Percentiles rank a stretch among this genome's conserved stretches.
phyloP scores from a whole-genome alignment of 2,113 vertebrate genomes.

The Epinephelus fuscoguttatus region DNA sequence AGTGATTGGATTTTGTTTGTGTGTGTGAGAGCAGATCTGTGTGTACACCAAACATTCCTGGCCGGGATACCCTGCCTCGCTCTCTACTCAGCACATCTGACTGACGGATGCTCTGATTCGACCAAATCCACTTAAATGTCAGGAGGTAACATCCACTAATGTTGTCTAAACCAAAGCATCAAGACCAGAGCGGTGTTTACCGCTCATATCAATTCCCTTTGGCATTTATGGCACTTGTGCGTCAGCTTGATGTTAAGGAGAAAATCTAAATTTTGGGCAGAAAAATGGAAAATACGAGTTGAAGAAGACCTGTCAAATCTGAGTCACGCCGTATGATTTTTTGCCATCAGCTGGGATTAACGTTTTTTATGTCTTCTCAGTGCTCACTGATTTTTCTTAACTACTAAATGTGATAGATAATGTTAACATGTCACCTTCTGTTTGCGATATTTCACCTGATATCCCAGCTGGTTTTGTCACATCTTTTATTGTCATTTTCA shows the following conservation, averaged over 20 bases:
- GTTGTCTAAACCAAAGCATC: constrained; percentile 16
- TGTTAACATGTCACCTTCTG: neutral
- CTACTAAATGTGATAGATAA: constrained; percentile 10
- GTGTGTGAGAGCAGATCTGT: neutral
- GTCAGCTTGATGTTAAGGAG: constrained; percentile 23
- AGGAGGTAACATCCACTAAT: constrained; percentile 20
- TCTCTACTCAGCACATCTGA: constrained; percentile 30
- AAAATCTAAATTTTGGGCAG: neutral
- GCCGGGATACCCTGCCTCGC: neutral
- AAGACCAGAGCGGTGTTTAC: constrained; percentile 30
- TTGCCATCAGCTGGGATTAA: constrained; percentile 26
- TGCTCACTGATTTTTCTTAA: neutral
- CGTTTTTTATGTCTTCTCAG: neutral
- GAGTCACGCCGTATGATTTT: constrained; percentile 30
- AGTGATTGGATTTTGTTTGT: constrained; percentile 51
- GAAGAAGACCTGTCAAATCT: constrained; percentile 32
- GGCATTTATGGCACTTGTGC: constrained; percentile 16
- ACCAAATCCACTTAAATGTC: constrained; percentile 52
- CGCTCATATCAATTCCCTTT: constrained; percentile 17
- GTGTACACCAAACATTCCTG: constrained; percentile 12
- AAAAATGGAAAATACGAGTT: constrained; percentile 11
- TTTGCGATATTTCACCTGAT: neutral
- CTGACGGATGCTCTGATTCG: constrained; percentile 40
- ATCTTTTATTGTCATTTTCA: neutral
- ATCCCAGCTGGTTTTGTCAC: neutral